A percentile compares a stretch with the other conserved stretches of the same genome.
Evolutionary conservation across 2,113 vertebrate genomes (phyloP).

Genomic region (Nycticebus coucang): DNA sequence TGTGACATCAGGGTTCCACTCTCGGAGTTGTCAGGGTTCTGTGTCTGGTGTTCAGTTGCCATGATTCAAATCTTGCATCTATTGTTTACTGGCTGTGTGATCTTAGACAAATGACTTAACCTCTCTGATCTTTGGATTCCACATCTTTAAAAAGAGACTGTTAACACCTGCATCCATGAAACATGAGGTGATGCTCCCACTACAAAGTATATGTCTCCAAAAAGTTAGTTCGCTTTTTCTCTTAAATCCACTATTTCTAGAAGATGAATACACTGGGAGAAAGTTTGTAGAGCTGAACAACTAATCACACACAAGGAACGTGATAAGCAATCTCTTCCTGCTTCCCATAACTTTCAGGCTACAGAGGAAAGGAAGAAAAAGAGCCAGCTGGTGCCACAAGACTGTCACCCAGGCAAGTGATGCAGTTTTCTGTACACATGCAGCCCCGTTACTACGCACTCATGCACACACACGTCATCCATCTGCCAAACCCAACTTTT

Average conservation of each 20-base stretch:
- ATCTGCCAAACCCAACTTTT: not conserved
- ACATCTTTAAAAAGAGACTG: not conserved
- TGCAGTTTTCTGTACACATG: accelerated
- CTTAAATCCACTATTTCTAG: not conserved
- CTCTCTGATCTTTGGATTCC: not conserved
- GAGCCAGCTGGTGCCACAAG: accelerated
- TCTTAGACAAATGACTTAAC: not conserved
- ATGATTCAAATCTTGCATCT: not conserved
- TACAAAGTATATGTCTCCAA: not conserved
- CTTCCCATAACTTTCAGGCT: not conserved
- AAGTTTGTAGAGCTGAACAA: accelerated
- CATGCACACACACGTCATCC: accelerated
- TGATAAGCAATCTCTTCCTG: accelerated
- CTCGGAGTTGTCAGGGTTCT: not conserved
- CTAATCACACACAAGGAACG: too few species aligned
- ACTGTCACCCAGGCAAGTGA: accelerated
- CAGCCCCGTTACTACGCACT: accelerated
- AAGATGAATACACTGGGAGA: not conserved
- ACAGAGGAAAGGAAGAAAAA: accelerated
- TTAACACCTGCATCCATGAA: not conserved
- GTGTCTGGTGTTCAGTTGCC: not conserved
- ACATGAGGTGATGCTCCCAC: accelerated
- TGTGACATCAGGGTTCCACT: not conserved
- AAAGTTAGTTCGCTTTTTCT: not conserved
- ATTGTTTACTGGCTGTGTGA: not conserved